phyloP scores from a whole-genome alignment of 1,140 invertebrate species.

The Philaenus spumarius region DNA sequence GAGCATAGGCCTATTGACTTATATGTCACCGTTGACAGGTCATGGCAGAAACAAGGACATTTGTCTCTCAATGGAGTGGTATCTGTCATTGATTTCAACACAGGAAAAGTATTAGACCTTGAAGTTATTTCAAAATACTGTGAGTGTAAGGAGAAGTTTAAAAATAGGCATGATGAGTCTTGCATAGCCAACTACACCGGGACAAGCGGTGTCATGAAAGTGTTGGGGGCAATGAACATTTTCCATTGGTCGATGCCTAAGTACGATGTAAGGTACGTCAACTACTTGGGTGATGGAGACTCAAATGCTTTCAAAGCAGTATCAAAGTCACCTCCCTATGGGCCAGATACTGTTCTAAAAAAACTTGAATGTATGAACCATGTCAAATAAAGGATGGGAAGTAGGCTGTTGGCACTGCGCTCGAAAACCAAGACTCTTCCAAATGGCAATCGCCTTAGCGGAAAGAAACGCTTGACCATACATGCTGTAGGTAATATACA shows the following conservation, averaged over 20 bases:
- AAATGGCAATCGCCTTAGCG: too few species aligned
- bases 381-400: slow-evolving; percentile 16
- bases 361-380: slow-evolving; percentile 18
- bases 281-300: slow-evolving; percentile 27
- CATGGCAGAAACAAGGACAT: slow-evolving; percentile 23
- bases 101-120: slow-evolving; percentile 21
- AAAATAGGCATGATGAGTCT: slow-evolving; percentile 9
- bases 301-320: slow-evolving; percentile 11
- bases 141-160: slow-evolving; percentile 6
- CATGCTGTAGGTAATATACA: too few species aligned
- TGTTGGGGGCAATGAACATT: slow-evolving; percentile 23
- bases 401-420: neutral
- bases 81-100: slow-evolving; percentile 12
- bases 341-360: neutral
- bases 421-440: too few species aligned
- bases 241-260: slow-evolving; percentile 21
- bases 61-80: slow-evolving; percentile 20
- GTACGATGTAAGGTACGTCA: slow-evolving; percentile 20
- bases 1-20: slow-evolving; percentile 17
- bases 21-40: slow-evolving; percentile 18
- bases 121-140: slow-evolving; percentile 20
- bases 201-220: slow-evolving; percentile 28
- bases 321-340: slow-evolving; percentile 6
- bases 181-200: slow-evolving; percentile 27
- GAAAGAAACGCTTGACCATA: too few species aligned